Conservation (phyloP, 2,113 vertebrate genomes). For the Callionymus lyra region DNA sequence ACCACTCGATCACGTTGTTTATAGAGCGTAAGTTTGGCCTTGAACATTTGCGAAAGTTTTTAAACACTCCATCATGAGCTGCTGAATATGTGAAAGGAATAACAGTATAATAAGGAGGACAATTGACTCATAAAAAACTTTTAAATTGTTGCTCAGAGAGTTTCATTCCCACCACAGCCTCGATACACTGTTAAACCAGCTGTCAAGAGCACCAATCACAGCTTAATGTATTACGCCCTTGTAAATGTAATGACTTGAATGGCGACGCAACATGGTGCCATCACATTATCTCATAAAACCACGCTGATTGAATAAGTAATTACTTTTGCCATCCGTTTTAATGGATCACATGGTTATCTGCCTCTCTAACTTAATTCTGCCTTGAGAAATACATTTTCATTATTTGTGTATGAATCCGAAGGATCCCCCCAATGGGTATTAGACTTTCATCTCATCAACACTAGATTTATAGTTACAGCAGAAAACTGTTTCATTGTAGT, state of each 20-base stretch:
- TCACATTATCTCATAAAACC: constrained; percentile 45
- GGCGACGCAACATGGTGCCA: constrained; percentile 37
- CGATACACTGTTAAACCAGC: constrained; percentile 41
- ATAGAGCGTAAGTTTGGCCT: too few species aligned
- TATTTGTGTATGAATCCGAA: constrained; percentile 47
- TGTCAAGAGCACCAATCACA: constrained; percentile 43
- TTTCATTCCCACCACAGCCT: constrained; percentile 13
- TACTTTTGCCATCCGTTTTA: constrained; percentile 61
- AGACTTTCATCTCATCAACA: constrained; percentile 42
- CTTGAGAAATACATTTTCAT: constrained; percentile 59
- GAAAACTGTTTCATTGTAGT: too few species aligned
- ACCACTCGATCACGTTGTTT: too few species aligned
- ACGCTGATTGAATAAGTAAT: constrained; percentile 64
- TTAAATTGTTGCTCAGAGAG: constrained; percentile 8
- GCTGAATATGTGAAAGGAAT: too few species aligned
- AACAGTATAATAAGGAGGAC: constrained; percentile 9
- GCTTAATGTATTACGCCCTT: constrained; percentile 36
- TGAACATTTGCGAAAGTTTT: too few species aligned
- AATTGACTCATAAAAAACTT: constrained; percentile 17
- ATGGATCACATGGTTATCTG: constrained; percentile 55
- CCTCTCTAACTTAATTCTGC: constrained; percentile 61
- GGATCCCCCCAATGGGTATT: constrained; percentile 29
- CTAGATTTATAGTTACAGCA: constrained; percentile 38
- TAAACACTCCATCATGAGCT: not conserved
- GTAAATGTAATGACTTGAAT: constrained; percentile 49